phyloP scores from a whole-genome alignment of 2,797 vertebrate species.

The Danio kyathit region DNA sequence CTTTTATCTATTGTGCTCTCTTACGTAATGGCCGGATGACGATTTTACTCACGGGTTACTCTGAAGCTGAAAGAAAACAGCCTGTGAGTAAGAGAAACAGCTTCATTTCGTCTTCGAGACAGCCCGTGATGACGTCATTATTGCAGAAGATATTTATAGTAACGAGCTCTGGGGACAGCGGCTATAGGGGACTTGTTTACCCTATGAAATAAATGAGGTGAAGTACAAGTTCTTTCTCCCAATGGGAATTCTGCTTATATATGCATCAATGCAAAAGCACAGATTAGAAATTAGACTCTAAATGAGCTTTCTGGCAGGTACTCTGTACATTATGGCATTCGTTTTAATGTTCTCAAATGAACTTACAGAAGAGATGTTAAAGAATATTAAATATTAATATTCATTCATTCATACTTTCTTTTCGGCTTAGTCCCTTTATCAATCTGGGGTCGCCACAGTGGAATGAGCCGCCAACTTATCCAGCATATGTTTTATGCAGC shows the following conservation, averaged over 20 bases:
- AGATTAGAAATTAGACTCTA: not conserved
- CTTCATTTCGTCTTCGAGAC: slow-evolving; percentile 53
- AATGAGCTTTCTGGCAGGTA: not conserved
- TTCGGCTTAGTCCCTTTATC: too few species aligned
- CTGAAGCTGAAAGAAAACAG: slow-evolving; percentile 31
- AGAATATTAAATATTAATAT: too few species aligned
- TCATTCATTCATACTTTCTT: too few species aligned
- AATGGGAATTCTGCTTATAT: not conserved
- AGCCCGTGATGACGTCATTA: slow-evolving; percentile 43
- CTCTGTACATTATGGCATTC: not conserved
- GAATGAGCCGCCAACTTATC: too few species aligned
- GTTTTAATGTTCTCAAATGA: not conserved
- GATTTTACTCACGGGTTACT: slow-evolving; percentile 24
- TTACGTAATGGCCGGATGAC: slow-evolving; percentile 33
- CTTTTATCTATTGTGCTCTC: slow-evolving; percentile 39
- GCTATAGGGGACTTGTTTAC: slow-evolving; percentile 45
- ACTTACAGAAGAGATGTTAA: not conserved
- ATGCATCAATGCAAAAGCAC: not conserved
- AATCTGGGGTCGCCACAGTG: too few species aligned
- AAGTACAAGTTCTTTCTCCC: slow-evolving; percentile 41
- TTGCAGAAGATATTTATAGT: slow-evolving; percentile 62
- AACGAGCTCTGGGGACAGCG: slow-evolving; percentile 44
- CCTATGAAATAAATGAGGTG: slow-evolving; percentile 38
- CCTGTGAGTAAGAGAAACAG: slow-evolving; percentile 41
- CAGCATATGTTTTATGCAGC: too few species aligned